A percentile compares a stretch with the other conserved stretches of the same genome.
phyloP scores from a whole-genome alignment of 2,888 invertebrate species.

The Perdita meconis region DNA sequence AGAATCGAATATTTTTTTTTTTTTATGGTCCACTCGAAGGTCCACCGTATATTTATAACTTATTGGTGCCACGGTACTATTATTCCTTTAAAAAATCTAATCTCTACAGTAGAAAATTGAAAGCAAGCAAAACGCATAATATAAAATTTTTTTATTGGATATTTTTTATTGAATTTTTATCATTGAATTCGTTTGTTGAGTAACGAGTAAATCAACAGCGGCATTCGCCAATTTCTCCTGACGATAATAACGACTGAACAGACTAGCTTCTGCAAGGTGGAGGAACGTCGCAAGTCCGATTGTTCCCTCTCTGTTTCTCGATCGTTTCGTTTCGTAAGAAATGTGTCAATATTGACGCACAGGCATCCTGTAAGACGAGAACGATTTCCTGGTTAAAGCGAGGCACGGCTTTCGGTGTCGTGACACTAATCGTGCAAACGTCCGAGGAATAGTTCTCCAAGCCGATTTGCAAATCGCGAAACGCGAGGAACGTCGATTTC shows the following conservation, averaged over 20 bases:
- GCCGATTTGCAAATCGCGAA: slow-evolving; percentile 4
- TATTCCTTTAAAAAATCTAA: too few relatives aligned
- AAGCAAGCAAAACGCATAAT: too few relatives aligned
- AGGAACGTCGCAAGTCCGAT: slow-evolving; percentile 22
- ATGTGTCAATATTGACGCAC: slow-evolving; percentile 80
- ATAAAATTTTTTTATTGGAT: too few relatives aligned
- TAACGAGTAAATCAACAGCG: too few relatives aligned
- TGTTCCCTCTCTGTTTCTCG: slow-evolving; percentile 10
- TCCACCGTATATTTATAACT: too few relatives aligned
- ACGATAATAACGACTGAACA: neutral
- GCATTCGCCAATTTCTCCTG: neutral
- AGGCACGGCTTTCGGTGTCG: slow-evolving; percentile 39
- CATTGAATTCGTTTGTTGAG: too few relatives aligned
- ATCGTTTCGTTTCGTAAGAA: slow-evolving; percentile 72
- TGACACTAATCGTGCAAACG: slow-evolving; percentile 51
- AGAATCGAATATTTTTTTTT: too few relatives aligned
- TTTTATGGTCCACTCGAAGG: too few relatives aligned
- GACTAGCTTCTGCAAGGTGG: slow-evolving; percentile 14
- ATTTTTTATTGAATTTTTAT: too few relatives aligned
- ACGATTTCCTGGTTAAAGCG: slow-evolving; percentile 73
- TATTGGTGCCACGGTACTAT: too few relatives aligned
- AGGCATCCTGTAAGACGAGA: slow-evolving; percentile 78
- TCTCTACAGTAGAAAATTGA: too few relatives aligned
- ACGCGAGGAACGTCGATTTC: neutral
- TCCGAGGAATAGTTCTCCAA: slow-evolving; percentile 19